Conservation (phyloP, 2,113 vertebrate species). For the Fulmarus glacialis region DNA sequence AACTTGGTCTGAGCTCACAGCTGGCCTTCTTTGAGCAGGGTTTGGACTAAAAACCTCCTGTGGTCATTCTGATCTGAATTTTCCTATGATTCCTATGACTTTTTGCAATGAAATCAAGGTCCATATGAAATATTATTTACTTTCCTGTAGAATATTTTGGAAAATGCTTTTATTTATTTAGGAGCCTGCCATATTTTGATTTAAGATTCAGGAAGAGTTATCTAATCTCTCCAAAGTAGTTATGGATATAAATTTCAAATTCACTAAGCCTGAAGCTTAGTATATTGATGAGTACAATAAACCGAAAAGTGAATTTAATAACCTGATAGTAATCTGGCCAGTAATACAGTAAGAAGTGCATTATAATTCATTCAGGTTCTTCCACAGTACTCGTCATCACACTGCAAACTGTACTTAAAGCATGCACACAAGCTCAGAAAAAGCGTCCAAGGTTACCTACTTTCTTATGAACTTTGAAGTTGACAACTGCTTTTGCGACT, state of each 20-base stretch:
- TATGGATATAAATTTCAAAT: neutral
- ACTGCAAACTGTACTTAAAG: neutral
- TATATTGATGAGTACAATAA: neutral
- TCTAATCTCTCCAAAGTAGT: neutral
- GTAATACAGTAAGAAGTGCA: neutral
- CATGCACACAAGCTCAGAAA: neutral
- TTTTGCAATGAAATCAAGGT: neutral
- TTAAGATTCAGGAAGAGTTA: neutral
- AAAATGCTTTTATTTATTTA: neutral
- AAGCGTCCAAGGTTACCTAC: neutral
- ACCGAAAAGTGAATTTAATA: conserved; percentile 8
- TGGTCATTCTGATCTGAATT: neutral
- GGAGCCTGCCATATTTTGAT: neutral
- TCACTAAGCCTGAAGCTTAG: neutral
- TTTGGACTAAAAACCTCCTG: neutral
- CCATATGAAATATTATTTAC: neutral
- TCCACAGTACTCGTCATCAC: neutral
- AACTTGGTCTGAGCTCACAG: neutral
- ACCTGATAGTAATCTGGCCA: neutral
- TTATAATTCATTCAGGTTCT: neutral
- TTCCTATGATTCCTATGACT: neutral
- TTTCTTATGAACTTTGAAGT: neutral
- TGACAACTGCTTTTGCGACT: neutral
- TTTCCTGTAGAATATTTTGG: neutral
- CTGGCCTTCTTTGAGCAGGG: neutral